Conservation (phyloP, 1,140 invertebrate genomes). For the Magallana angulata region DNA sequence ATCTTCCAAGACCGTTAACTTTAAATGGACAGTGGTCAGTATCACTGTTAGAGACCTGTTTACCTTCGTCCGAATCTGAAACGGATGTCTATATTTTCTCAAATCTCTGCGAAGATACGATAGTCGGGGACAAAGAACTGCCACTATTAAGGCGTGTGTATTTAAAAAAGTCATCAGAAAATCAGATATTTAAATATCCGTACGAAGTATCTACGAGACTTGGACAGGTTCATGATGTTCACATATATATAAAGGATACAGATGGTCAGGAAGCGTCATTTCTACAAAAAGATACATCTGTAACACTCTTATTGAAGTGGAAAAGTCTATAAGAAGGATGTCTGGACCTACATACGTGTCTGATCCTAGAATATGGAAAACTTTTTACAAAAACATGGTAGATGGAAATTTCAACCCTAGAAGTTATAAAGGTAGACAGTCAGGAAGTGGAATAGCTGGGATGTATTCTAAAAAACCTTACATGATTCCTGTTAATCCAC, state of each 20-base stretch:
- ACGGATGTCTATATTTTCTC: slow-evolving; percentile 9
- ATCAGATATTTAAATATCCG: slow-evolving; percentile 1
- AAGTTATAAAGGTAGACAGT: neutral
- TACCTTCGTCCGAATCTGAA: neutral
- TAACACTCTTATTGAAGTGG: neutral
- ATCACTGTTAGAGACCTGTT: neutral
- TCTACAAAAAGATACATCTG: neutral
- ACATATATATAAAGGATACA: slow-evolving; percentile 48
- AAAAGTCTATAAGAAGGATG: slow-evolving; percentile 15
- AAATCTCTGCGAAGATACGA: slow-evolving; percentile 44
- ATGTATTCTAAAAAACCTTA: slow-evolving; percentile 42
- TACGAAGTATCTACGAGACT: slow-evolving; percentile 44
- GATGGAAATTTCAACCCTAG: slow-evolving; percentile 5
- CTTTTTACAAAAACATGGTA: neutral
- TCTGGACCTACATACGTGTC: neutral
- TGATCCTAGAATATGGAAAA: slow-evolving; percentile 9
- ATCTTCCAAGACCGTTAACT: neutral
- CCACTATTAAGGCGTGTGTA: neutral
- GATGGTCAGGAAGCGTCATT: neutral
- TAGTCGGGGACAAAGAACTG: slow-evolving; percentile 25
- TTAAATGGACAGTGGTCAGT: slow-evolving; percentile 11
- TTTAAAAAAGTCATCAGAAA: neutral
- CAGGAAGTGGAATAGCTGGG: neutral
- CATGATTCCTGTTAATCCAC: slow-evolving; percentile 34
- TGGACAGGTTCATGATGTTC: slow-evolving; percentile 39